Base-by-base conservation (phyloP, 2,113 vertebrate genomes). In the Indri indri region DNA sequence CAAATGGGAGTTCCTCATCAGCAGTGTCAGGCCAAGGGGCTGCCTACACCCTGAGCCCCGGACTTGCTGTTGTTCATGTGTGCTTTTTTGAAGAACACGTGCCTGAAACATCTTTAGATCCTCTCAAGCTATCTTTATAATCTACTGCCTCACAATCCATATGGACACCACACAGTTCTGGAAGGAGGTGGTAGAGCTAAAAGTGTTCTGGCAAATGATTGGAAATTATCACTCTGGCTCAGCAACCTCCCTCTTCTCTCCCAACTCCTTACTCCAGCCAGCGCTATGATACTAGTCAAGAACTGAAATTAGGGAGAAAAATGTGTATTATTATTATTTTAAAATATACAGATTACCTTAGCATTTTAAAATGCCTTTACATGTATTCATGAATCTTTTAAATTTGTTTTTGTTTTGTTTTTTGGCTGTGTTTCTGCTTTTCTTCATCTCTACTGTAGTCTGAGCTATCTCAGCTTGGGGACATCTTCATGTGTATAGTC, bases 141-240 rank as follows among this genome's bases (percentile, higher is more conserved):
- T n/a, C 57, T n/a, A 83, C 74, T 65, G 68, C 70, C 74, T 97
- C 76, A 34, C 82, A n/a, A 84, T 70, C 92, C 96, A 97, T 94
- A 87, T 97, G 97, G 88, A 57, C 66, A 88, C 45, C 61, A 40
- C 76, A 90, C 18, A 71, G 71, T 87, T 94, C 94, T 96, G 81
- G 80, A 82, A 91, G 76, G 63, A 90, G n/a, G 4, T 70, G 50
- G 45, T 3, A 52, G 66, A 94, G 18, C 94, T 97, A 90, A 88
- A 95, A 84, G 27, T 73, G 66, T 96, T 42, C 81, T 96, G 79
- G 88, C 25, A 90, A 76, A 59, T 77, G 61, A 66, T 1, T 88
- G 61, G 59, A 40, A 77, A 88, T 85, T 85, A 59, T 80, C 47
- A 10, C 59, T 80, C 17, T 95, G 32, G 79, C 70, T 95, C 61